Conservation (phyloP, 2,797 vertebrate genomes). For the Anomalospiza imberbis region DNA sequence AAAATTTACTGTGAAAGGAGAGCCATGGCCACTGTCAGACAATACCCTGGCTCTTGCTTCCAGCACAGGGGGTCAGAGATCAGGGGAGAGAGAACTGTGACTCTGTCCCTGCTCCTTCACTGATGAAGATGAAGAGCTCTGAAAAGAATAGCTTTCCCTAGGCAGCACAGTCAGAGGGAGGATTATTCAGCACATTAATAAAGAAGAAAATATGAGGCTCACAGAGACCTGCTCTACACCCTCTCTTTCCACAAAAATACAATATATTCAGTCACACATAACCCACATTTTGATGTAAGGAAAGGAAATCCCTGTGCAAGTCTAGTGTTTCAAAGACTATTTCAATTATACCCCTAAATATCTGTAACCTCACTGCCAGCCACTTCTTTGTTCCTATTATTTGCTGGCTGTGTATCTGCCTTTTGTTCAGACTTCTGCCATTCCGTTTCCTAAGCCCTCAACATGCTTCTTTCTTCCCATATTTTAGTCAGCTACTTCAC, state of each 20-base stretch:
- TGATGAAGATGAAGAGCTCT: background rate
- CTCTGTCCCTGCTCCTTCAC: background rate
- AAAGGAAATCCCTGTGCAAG: background rate
- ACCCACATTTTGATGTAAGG: background rate
- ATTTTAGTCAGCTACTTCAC: background rate
- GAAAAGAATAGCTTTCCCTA: background rate
- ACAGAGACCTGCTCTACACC: background rate
- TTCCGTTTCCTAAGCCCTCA: background rate
- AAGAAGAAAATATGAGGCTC: background rate
- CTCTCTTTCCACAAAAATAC: background rate
- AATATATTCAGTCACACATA: background rate
- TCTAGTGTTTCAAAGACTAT: background rate
- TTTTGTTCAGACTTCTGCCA: background rate
- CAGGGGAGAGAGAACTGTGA: background rate
- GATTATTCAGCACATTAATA: background rate
- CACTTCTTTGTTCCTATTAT: background rate
- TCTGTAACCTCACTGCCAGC: background rate
- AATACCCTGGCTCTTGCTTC: background rate
- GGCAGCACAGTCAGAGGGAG: background rate
- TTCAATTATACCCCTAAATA: background rate
- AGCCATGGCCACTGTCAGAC: accelerated
- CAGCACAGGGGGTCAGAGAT: background rate
- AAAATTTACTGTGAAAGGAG: background rate
- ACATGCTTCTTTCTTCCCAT: background rate
- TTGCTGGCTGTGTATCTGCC: background rate